Conservation (phyloP, 2,888 invertebrate genomes). For the Tenthredo amoena region DNA sequence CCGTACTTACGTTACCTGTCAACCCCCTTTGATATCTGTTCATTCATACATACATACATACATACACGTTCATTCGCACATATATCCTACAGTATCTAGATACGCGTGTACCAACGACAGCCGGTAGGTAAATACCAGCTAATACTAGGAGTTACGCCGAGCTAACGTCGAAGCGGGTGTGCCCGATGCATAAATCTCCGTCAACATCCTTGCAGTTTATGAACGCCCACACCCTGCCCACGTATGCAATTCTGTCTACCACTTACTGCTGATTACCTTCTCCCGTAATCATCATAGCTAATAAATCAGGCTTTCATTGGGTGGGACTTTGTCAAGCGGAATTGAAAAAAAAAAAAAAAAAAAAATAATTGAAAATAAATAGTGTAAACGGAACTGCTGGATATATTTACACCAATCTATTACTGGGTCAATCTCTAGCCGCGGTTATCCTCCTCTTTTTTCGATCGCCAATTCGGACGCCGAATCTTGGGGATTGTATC, state of each 20-base stretch:
- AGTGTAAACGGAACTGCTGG: not conserved
- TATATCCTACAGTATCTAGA: not conserved
- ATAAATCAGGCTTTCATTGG: slow-evolving; percentile 37
- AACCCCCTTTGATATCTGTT: slow-evolving; percentile 10
- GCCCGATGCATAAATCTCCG: slow-evolving; percentile 45
- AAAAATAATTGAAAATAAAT: no score
- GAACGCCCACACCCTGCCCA: slow-evolving; percentile 39
- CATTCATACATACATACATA: not conserved
- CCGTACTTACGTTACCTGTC: slow-evolving; percentile 58
- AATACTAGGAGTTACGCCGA: slow-evolving; percentile 27
- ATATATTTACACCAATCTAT: not conserved
- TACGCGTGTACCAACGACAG: slow-evolving; percentile 5
- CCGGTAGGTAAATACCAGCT: slow-evolving; percentile 35
- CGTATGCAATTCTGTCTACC: slow-evolving; percentile 43
- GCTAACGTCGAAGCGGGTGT: slow-evolving; percentile 39
- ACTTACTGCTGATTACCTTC: slow-evolving; percentile 48
- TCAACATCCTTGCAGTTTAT: slow-evolving; percentile 41
- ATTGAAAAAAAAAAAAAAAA: not conserved
- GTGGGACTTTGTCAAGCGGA: not conserved
- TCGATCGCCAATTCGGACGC: not conserved
- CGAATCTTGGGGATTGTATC: not conserved
- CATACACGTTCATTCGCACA: not conserved
- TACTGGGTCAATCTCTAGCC: not conserved
- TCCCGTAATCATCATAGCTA: slow-evolving; percentile 27
- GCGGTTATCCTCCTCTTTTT: not conserved